Conservation (phyloP, 2,888 invertebrate species). For the Galeruca laticollis region DNA sequence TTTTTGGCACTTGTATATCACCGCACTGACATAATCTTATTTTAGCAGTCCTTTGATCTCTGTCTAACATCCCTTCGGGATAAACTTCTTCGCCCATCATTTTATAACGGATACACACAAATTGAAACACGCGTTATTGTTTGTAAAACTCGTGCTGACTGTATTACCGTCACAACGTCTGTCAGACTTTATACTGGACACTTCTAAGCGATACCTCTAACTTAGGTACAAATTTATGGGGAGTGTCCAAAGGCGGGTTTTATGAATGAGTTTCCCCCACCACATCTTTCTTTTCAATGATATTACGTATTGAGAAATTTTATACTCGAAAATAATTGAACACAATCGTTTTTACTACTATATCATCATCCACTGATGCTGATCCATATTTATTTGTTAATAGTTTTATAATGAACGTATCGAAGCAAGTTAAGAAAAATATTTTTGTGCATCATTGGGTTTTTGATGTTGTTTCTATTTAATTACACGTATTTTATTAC, state of each 20-base stretch:
- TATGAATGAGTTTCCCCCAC: constrained; percentile 46
- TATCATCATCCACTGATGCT: neutral
- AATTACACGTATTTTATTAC: no score
- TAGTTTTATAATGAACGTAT: no score
- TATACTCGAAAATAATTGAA: neutral
- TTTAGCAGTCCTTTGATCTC: constrained; percentile 64
- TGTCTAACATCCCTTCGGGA: constrained; percentile 62
- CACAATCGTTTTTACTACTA: neutral
- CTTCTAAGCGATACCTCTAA: constrained; percentile 44
- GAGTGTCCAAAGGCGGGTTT: constrained; percentile 51
- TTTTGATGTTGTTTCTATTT: no score
- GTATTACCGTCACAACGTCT: constrained; percentile 46
- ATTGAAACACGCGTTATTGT: constrained; percentile 19
- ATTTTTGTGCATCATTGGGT: no score
- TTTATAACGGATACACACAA: neutral
- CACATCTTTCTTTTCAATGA: constrained; percentile 26
- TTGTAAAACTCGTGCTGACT: constrained; percentile 19
- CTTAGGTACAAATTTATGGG: constrained; percentile 47
- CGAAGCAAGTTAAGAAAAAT: no score
- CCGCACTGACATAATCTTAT: constrained; percentile 31
- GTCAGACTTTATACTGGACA: constrained; percentile 50
- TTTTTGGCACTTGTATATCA: constrained; percentile 46
- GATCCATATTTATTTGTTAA: neutral
- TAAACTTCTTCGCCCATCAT: constrained; percentile 18
- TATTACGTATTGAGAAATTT: constrained; percentile 19